Evolutionary conservation across 2,113 vertebrate species (phyloP).

Genomic region (Connochaetes taurinus): DNA sequence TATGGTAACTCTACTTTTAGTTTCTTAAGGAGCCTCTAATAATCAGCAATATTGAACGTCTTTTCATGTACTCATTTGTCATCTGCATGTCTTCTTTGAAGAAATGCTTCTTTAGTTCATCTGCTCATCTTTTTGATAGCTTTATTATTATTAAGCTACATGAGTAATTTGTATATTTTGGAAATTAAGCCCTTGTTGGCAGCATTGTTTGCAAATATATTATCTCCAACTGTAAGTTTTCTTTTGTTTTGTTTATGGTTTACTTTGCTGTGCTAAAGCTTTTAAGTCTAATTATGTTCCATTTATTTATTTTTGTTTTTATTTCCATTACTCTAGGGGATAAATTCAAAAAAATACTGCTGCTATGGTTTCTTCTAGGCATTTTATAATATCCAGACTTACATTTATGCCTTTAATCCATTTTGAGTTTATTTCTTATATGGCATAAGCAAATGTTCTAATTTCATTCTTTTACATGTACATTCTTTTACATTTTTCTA

Average conservation of each 20-base stretch:
- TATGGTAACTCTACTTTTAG: background rate
- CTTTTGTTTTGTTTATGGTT: background rate
- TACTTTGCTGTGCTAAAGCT: background rate
- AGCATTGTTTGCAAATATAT: background rate
- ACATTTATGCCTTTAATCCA: background rate
- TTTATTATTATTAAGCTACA: background rate
- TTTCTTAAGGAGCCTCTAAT: background rate
- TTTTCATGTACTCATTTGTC: background rate
- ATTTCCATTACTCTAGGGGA: background rate
- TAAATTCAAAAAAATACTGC: background rate
- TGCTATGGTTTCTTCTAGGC: background rate
- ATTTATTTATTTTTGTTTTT: background rate
- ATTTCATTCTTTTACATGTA: background rate
- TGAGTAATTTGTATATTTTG: background rate
- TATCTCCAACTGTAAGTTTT: background rate
- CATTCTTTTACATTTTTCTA: background rate
- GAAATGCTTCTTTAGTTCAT: background rate
- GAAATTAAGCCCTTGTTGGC: background rate
- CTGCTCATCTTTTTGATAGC: background rate
- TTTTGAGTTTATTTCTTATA: background rate
- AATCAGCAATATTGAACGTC: background rate
- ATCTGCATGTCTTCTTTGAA: background rate
- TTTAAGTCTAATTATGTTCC: background rate
- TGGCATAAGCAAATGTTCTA: background rate
- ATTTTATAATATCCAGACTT: background rate